Evolutionary conservation across 1,140 invertebrate genomes (phyloP).

Genomic region (Oncopeltus fasciatus): DNA sequence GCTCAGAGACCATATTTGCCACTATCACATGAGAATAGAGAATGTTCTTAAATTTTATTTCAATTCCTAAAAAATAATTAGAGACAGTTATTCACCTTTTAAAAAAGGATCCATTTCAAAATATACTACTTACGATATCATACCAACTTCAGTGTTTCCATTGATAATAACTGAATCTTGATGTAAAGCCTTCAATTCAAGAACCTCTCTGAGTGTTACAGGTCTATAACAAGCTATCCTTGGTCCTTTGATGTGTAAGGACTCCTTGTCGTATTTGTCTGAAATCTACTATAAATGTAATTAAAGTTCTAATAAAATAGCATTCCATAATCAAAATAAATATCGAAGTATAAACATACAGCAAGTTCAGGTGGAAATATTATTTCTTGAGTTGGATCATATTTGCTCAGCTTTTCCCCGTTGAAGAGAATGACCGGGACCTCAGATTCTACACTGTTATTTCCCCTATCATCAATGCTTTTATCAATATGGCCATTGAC

Average conservation of each 20-base stretch:
- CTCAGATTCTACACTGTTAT: not conserved
- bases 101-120: no score
- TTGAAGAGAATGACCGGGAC: not conserved
- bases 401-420: constrained; percentile 31
- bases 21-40: constrained; percentile 68
- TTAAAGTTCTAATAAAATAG: not conserved
- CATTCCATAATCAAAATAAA: not conserved
- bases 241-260: constrained; percentile 50
- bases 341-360: not conserved
- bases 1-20: constrained; percentile 53
- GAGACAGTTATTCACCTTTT: no score
- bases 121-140: not conserved
- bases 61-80: constrained; percentile 41
- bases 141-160: constrained; percentile 86
- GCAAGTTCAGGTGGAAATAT: constrained; percentile 76
- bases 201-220: constrained; percentile 47
- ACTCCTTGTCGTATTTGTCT: constrained; percentile 42
- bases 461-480: not conserved
- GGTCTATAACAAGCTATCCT: constrained; percentile 70
- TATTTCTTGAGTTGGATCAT: constrained; percentile 74
- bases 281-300: constrained; percentile 30
- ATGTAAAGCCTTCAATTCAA: constrained; percentile 55
- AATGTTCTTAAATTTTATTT: constrained; percentile 79
- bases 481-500: not conserved
- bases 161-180: constrained; percentile 73